Evolutionary conservation across 2,113 vertebrate species (phyloP).

Genomic region (Pangasianodon hypophthalmus): DNA sequence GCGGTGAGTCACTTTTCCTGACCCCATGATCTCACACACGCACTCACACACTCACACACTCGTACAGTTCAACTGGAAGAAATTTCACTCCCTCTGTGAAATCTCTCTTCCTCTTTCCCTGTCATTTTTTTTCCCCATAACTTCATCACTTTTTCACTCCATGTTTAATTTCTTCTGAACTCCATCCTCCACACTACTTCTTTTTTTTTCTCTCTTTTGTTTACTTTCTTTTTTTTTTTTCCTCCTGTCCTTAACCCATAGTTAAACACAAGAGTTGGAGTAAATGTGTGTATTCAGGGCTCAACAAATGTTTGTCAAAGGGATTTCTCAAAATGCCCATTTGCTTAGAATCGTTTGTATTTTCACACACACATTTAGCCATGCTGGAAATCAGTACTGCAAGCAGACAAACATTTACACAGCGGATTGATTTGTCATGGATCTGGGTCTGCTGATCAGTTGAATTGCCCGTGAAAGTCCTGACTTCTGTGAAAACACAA

Average conservation of each 20-base stretch:
- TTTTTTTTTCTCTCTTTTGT: background rate
- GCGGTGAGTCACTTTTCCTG: constrained; percentile 9
- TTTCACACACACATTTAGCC: background rate
- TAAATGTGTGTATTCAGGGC: background rate
- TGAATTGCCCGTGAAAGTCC: background rate
- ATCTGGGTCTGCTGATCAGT: background rate
- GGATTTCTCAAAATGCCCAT: background rate
- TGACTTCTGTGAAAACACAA: background rate
- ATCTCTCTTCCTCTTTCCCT: background rate
- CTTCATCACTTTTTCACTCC: background rate
- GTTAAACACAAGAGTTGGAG: background rate
- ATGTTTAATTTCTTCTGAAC: background rate
- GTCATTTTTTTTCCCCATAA: too few species aligned
- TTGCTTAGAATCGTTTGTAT: background rate
- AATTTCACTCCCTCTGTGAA: background rate
- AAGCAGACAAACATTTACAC: background rate
- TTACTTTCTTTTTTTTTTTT: too few species aligned
- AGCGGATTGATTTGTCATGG: background rate
- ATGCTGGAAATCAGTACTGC: background rate
- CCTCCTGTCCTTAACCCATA: background rate
- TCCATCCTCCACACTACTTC: background rate
- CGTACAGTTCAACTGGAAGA: background rate
- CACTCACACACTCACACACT: background rate
- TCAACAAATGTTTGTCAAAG: background rate
- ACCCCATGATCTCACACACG: background rate